Percentiles rank a stretch among this genome's conserved stretches.
These are phyloP conservation scores for Heliconius hewitsoni DNA, from an alignment of 1,140 invertebrate species.

Conservation along the genomic window DNA sequence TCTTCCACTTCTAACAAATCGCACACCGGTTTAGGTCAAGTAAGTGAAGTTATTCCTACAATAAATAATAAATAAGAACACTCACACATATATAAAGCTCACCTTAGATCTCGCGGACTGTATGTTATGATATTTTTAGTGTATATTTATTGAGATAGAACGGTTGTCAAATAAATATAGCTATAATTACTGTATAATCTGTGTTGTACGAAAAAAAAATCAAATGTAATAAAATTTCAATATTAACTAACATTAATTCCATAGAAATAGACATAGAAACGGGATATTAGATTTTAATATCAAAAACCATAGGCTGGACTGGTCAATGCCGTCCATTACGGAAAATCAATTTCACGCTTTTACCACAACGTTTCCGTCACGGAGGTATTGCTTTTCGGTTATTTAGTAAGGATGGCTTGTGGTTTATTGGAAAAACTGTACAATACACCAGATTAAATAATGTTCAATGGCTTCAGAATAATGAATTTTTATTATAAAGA, in stretches of 20 bases:
- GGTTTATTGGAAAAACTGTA: conserved; percentile 16
- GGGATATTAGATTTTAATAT: conserved; percentile 2
- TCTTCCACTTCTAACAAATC: too few species aligned
- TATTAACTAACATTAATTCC: not conserved
- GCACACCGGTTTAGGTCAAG: too few species aligned
- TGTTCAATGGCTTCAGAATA: not conserved
- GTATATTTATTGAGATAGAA: too few species aligned
- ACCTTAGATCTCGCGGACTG: too few species aligned
- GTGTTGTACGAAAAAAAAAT: too few species aligned
- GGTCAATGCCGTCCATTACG: conserved; percentile 26
- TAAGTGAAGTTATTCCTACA: too few species aligned
- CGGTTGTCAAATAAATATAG: too few species aligned
- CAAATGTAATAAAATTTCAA: not conserved
- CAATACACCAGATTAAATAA: not conserved
- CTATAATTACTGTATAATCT: too few species aligned
- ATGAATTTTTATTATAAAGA: not conserved
- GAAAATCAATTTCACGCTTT: conserved; percentile 33
- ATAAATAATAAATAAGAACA: too few species aligned
- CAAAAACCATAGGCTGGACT: conserved; percentile 9
- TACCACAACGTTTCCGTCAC: conserved; percentile 29
- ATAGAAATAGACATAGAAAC: not conserved
- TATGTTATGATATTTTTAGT: too few species aligned
- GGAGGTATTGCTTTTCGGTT: conserved; percentile 22
- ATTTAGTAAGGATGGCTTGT: conserved; percentile 24
- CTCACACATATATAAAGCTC: too few species aligned